Evolutionary conservation across 1,140 invertebrate genomes (phyloP), one percentile per base, ranked within the genome.

Genomic region (Venustaconcha ellipsiformis): DNA sequence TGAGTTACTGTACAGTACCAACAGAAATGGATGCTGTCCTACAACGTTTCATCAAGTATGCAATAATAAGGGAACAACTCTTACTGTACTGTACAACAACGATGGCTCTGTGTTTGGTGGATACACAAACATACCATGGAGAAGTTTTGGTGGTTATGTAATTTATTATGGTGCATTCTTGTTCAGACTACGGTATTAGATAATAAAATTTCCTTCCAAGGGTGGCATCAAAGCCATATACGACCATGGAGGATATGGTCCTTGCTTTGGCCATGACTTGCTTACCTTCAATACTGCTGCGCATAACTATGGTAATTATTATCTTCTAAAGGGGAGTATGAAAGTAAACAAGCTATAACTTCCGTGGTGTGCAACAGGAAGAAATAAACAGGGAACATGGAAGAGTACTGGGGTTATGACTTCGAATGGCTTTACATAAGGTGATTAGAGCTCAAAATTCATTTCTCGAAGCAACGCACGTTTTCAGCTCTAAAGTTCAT

Each of bases 81-180:
- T 82, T 13, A 80, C 80, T 14, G 68, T 83, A 11, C 30, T 76
- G 55, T 78, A 81, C 66, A 78, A 80, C 60, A 78, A 72, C 5
- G 65, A 72, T 56, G 72, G 76, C 0, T 77, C 70, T 60, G 67
- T 78, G n/a, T 83, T 74, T 68, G 82, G 80, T 26, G 82, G 80
- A 1, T 83, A 75, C 72, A 78, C 76, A 13, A 15, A 62, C 14
- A 18, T 58, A 30, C 55, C 58, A 59, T 83, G 82, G 82, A 12
- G 48, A 26, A 14, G n/a, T 12, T 12, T 1, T 15, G 48, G 14
- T n/a, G 18, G 14, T 55, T 67, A 67, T n/a, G 11, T 15, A 18
- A 14, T 12, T 12, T 6, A 67, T 74, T 20, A 58, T 12, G 70
- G 67, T 15, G 75, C 78, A 26, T 82, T 82, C 65, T 65, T 82